A percentile compares a stretch with the other conserved stretches of the same genome.
Conservation (phyloP, 2,888 invertebrate genomes). For the Dicycla oo region DNA sequence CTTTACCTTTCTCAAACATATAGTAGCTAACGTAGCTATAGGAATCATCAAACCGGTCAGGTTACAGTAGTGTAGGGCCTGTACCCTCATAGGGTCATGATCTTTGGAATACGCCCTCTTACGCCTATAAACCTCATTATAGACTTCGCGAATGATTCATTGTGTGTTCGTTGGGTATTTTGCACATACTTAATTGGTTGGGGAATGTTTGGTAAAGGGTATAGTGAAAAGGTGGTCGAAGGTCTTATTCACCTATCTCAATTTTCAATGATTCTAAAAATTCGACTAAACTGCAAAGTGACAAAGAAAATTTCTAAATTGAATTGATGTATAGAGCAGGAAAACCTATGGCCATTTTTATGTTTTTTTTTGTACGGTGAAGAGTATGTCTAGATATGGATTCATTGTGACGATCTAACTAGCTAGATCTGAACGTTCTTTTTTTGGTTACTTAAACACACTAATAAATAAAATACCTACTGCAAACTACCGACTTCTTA, state of each 20-base stretch:
- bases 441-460: neutral
- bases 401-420: too few species aligned
- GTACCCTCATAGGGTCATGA: conserved; percentile 55
- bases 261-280: too few species aligned
- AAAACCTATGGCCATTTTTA: too few species aligned
- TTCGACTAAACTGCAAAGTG: too few species aligned
- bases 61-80: conserved; percentile 52
- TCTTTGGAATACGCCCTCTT: conserved; percentile 57
- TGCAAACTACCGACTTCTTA: conserved; percentile 59
- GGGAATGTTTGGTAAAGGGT: conserved; percentile 4
- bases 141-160: conserved; percentile 52
- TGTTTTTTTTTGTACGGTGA: too few species aligned
- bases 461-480: conserved; percentile 36
- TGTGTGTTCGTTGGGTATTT: conserved; percentile 48
- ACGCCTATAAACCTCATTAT: conserved; percentile 63
- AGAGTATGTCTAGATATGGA: too few species aligned
- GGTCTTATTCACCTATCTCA: too few species aligned
- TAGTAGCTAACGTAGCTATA: conserved; percentile 55
- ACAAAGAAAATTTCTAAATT: too few species aligned
- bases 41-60: conserved; percentile 55
- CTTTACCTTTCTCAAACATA: conserved; percentile 42
- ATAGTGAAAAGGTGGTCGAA: neutral
- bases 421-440: too few species aligned
- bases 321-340: too few species aligned
- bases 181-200: conserved; percentile 31